Base-by-base conservation (phyloP, 2,113 vertebrate species). In the Mastomys natalensis region DNA sequence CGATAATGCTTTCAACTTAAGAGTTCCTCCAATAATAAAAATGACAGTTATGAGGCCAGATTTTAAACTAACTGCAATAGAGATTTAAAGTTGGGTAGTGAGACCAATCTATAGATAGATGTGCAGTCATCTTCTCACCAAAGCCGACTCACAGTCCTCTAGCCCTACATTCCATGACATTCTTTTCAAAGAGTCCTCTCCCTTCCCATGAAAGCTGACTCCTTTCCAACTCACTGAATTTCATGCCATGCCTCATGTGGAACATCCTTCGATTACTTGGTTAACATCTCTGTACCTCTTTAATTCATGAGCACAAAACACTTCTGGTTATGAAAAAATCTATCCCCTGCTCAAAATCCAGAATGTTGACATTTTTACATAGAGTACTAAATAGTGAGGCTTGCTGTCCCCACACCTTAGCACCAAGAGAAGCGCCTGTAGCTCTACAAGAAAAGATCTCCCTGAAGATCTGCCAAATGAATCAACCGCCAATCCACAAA, bases 61-160 rank as follows among this genome's bases (percentile, higher is more conserved):
- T 68, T 77, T 94, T 89, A 81, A 95, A 82, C 82, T 74, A 64
- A 45, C 11, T 64, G 53, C 34, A 93, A 82, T 51, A 15, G 4
- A 53, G 21, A 60, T 16, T 87, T 51, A 43, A 92, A 85, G 7
- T 34, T 34, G 15, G 37, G 24, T 51, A 60, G 53, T 8, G 5
- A 9, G 5, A 21, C 21, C 43, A 22, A 45, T 1, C 2, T 16
- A 22, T 9, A 55, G 4, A 16, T 29, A 62, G 5, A 68, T 45
- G 19, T 53, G 0, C 24, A 43, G 74, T 16, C 45, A 51, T 11
- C 17, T 40, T 89, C 34, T 55, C 74, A n/a, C 0, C 0, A 4
- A 89, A 13, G 34, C 12, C 24, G 48, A 34, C 13, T 92, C 16
- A 31, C 51, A 43, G 62, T n/a, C 72, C 29, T 8, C 16, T 45